phyloP scores from a whole-genome alignment of 2,888 invertebrate genomes.

The Periphyllus acericola region DNA sequence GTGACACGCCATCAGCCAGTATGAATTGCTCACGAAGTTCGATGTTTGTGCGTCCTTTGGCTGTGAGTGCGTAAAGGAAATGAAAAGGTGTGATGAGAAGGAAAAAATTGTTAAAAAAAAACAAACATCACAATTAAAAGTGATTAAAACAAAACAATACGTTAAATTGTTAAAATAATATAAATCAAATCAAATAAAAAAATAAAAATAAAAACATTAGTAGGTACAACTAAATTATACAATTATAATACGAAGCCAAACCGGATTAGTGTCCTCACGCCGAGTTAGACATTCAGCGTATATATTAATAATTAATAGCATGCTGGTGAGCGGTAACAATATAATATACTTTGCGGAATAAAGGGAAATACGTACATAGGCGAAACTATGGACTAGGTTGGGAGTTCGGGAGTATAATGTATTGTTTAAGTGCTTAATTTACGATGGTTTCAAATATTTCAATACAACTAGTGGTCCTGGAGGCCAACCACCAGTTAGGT shows the following conservation, averaged over 20 bases:
- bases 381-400: slow-evolving; percentile 19
- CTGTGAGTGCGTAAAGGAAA: slow-evolving; percentile 70
- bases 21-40: slow-evolving; percentile 99
- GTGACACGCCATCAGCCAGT: slow-evolving; percentile 97
- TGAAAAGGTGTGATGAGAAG: slow-evolving; percentile 58
- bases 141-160: slow-evolving; percentile 64
- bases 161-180: slow-evolving; percentile 64
- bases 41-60: slow-evolving; percentile 99
- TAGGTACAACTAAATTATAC: slow-evolving; percentile 52
- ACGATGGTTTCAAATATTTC: not conserved
- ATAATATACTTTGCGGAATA: not conserved
- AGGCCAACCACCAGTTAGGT: not conserved
- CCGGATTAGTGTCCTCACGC: slow-evolving; percentile 60
- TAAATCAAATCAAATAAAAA: slow-evolving; percentile 60
- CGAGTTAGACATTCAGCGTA: slow-evolving; percentile 29
- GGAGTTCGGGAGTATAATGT: no score
- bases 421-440: not conserved
- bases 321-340: slow-evolving; percentile 23
- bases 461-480: not conserved
- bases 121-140: slow-evolving; percentile 62
- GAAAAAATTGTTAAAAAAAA: slow-evolving; percentile 63
- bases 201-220: slow-evolving; percentile 63
- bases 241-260: slow-evolving; percentile 41
- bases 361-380: not conserved
- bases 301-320: slow-evolving; percentile 30